A percentile compares a stretch with the other conserved stretches of the same genome.
phyloP scores from a whole-genome alignment of 2,888 invertebrate genomes.

The Thera obeliscata region DNA sequence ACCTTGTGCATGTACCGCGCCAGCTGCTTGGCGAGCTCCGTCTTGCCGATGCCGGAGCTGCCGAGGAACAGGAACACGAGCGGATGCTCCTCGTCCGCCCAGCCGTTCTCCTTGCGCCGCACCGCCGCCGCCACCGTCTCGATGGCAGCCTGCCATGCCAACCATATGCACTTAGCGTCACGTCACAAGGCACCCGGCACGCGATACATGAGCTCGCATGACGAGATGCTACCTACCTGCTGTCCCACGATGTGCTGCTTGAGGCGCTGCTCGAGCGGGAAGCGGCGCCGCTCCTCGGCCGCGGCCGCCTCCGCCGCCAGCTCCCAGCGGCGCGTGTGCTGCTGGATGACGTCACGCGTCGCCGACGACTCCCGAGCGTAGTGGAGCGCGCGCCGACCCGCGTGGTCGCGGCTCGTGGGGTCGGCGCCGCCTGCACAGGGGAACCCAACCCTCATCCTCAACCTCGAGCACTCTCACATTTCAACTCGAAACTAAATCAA shows the following conservation, averaged over 20 bases:
- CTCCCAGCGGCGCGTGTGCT: constrained; percentile 80
- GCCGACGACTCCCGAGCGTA: constrained; percentile 87
- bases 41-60: constrained; percentile 97
- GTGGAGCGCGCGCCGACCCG: constrained; percentile 89
- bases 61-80: constrained; percentile 96
- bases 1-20: constrained; percentile 91
- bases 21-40: constrained; percentile 95
- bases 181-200: too few species aligned
- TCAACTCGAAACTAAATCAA: too few species aligned
- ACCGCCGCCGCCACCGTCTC: constrained; percentile 93
- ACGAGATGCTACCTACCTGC: constrained; percentile 67
- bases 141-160: constrained; percentile 82
- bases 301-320: constrained; percentile 85
- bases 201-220: too few species aligned
- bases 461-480: too few species aligned
- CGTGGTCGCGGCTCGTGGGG: constrained; percentile 90
- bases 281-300: constrained; percentile 90
- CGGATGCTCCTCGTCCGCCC: constrained; percentile 96
- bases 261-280: constrained; percentile 93
- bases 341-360: constrained; percentile 86
- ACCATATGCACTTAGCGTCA: neutral
- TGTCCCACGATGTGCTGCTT: constrained; percentile 94
- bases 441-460: too few species aligned
- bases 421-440: constrained; percentile 84
- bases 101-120: constrained; percentile 95